Evolutionary conservation across 2,113 vertebrate genomes (phyloP), one percentile per base, ranked within the genome.

Genomic region (Silurus meridionalis): DNA sequence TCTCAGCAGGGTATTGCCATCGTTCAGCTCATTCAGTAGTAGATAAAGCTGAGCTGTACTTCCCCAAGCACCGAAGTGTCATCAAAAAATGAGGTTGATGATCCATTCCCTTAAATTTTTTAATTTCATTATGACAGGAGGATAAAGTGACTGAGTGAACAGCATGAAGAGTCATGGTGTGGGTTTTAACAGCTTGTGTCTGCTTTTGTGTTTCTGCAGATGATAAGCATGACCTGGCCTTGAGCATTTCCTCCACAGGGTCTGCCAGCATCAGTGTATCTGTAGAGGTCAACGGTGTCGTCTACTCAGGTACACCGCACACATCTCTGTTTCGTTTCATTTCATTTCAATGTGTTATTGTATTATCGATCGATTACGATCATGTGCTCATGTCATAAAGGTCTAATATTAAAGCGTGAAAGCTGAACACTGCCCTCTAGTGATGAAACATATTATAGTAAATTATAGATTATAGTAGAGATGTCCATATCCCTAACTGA

Each of bases 261-360:
- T 93, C 91, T 50, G 90, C 93, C 91, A 95, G 94, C 89, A 95
- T 96, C 91, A 95, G 93, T 6, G 94, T 95, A 80, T 96, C 95
- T n/a, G 94, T 95, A 91, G 95, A 96, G 85, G 95, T 96, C 83
- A 96, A 95, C 13, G 95, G 95, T 86, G 94, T 93, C 25, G 88
- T 94, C 82, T 96, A 95, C 90, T 95, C 95, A 92, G 95, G 95
- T 96, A 53, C 58, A 48, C 77, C 25, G 50, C 50, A 63, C 66
- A 71, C 37, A 5, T 74, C 71, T 50, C 71, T 10, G 46, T 17
- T 50, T 50, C 46, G 0, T 15, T 37, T 37, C n/a, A n/a, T n/a
- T n/a, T n/a, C n/a, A n/a, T n/a, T n/a, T n/a, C n/a, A n/a, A n/a
- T n/a, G n/a, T n/a, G n/a, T n/a, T n/a, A n/a, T n/a, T n/a, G n/a